These are phyloP conservation scores for Columbina picui DNA, from an alignment of 2,113 vertebrate genomes.

Conservation along the genomic window DNA sequence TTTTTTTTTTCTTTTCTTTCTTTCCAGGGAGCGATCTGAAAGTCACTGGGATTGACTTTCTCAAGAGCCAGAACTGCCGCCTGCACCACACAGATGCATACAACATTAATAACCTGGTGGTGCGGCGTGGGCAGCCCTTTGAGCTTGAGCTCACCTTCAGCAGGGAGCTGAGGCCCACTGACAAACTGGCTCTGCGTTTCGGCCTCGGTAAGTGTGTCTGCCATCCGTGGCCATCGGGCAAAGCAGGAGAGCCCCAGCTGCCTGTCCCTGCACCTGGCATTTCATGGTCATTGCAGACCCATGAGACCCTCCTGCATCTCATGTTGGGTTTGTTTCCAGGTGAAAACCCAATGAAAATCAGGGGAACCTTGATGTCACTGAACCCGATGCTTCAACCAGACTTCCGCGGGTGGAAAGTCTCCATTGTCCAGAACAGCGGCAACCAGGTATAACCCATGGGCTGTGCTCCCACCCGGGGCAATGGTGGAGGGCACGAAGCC, in stretches of 20 bases:
- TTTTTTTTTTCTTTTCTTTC: neutral
- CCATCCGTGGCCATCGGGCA: rapidly evolving
- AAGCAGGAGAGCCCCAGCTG: rapidly evolving
- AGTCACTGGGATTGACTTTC: constrained; percentile 26
- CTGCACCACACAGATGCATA: constrained; percentile 50
- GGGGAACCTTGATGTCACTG: constrained; percentile 6
- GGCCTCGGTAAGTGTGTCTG: neutral
- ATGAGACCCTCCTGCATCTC: neutral
- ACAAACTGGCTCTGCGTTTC: neutral
- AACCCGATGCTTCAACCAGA: neutral
- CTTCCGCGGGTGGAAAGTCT: constrained; percentile 14
- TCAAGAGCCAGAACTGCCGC: neutral
- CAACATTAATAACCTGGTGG: constrained; percentile 25
- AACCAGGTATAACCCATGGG: constrained; percentile 33
- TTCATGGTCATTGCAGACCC: rapidly evolving
- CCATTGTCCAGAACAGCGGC: neutral
- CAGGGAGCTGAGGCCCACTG: neutral
- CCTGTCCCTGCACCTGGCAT: neutral
- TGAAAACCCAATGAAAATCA: neutral
- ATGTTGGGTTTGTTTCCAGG: neutral
- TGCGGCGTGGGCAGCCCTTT: constrained; percentile 61
- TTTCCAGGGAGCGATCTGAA: neutral
- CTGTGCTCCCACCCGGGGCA: rapidly evolving
- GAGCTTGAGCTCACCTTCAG: neutral
- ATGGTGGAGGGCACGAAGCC: neutral